These are phyloP conservation scores for Stegodyphus mimosarum DNA, from an alignment of 1,140 invertebrate species.

Conservation along the genomic window DNA sequence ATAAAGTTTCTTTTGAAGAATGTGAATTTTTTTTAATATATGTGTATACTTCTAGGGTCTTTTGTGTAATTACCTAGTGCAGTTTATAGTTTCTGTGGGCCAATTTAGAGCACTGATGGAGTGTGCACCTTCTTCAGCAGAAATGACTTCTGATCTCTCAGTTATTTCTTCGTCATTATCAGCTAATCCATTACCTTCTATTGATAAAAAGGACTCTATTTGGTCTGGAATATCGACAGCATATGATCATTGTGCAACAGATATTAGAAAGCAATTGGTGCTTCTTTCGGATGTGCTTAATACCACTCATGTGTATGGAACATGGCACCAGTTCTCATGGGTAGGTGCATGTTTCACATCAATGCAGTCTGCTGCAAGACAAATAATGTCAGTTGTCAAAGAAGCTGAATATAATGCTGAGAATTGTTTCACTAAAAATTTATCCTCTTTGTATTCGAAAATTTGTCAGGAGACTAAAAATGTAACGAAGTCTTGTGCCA, in stretches of 20 bases:
- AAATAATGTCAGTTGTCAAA: too few species aligned
- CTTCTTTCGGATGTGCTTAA: neutral
- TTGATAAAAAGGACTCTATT: neutral
- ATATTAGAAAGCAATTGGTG: neutral
- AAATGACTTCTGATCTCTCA: neutral
- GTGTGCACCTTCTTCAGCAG: constrained; percentile 10
- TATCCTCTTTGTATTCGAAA: constrained; percentile 64
- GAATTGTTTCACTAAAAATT: constrained; percentile 75
- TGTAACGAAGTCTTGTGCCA: too few species aligned
- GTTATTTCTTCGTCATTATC: too few species aligned
- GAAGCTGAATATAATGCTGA: constrained; percentile 71
- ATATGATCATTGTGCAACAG: neutral
- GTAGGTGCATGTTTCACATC: too few species aligned
- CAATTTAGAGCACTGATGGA: constrained; percentile 30
- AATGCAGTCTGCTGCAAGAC: too few species aligned
- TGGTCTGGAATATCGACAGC: neutral
- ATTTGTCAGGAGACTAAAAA: neutral
- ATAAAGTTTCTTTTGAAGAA: too few species aligned
- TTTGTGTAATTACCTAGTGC: neutral
- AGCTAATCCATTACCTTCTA: neutral
- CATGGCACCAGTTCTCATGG: too few species aligned
- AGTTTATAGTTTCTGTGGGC: neutral
- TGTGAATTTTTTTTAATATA: too few species aligned
- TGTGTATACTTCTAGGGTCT: too few species aligned
- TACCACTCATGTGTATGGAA: too few species aligned